Evolutionary conservation across 2,797 vertebrate species (phyloP).

Genomic region (Micropoecilia bifurca): DNA sequence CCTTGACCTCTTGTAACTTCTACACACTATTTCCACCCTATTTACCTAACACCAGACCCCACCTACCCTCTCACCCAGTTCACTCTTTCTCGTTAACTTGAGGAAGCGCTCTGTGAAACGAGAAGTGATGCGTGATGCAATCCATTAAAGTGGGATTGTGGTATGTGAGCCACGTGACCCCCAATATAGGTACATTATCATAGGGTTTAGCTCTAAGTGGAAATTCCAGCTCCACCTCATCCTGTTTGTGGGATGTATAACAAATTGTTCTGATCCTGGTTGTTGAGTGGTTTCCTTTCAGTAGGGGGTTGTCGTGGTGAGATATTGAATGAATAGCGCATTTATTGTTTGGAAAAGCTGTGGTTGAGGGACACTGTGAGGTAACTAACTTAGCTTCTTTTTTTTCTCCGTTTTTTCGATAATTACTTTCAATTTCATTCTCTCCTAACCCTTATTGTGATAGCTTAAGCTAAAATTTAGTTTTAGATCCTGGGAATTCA

Average conservation of each 20-base stretch:
- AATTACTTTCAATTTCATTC: background rate
- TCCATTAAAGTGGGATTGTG: conserved; percentile 28
- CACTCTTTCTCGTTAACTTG: conserved; percentile 6
- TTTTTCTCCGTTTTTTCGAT: no score
- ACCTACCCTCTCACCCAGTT: background rate
- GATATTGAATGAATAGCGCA: conserved; percentile 34
- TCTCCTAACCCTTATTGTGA: background rate
- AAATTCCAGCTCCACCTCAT: conserved; percentile 53
- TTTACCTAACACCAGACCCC: conserved; percentile 9
- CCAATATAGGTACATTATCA: conserved; percentile 18
- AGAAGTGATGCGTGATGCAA: conserved; percentile 53
- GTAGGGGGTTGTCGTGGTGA: conserved; percentile 24
- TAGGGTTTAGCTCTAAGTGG: conserved; percentile 32
- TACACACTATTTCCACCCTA: background rate
- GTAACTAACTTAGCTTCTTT: background rate
- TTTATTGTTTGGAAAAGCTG: conserved; percentile 41
- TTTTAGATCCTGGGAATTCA: background rate
- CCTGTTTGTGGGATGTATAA: background rate
- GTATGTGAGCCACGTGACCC: conserved; percentile 36
- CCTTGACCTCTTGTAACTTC: conserved; percentile 16
- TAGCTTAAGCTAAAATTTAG: background rate
- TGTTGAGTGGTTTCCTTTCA: conserved; percentile 44
- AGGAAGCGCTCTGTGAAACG: conserved; percentile 60
- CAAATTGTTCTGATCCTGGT: conserved; percentile 40
- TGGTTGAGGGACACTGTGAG: conserved; percentile 30